phyloP scores from a whole-genome alignment of 2,888 invertebrate species.

The Caenorhabditis sulstoni region DNA sequence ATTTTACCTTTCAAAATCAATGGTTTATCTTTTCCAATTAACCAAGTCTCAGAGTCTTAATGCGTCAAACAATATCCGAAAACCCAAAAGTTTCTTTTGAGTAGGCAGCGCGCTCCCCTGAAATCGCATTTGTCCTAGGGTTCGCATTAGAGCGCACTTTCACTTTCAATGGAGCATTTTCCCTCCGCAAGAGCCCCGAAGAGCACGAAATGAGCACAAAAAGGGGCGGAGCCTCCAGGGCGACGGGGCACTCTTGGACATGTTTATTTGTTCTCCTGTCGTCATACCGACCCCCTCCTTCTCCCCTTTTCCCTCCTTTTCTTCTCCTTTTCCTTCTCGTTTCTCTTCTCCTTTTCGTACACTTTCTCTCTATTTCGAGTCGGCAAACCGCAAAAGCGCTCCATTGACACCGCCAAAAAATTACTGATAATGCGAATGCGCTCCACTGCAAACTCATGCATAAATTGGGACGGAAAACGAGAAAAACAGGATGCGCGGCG shows the following conservation, averaged over 20 bases:
- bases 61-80: no score
- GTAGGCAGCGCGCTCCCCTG: no score
- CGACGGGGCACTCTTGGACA: constrained; percentile 44
- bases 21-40: no score
- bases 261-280: constrained; percentile 56
- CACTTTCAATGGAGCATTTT: not conserved
- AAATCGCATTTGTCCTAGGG: not conserved
- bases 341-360: constrained; percentile 27
- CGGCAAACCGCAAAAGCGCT: no score
- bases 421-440: no score
- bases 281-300: constrained; percentile 50
- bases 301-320: constrained; percentile 12
- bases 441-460: no score
- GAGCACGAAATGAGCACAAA: constrained; percentile 37
- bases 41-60: no score
- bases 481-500: not conserved
- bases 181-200: no score
- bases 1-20: not conserved
- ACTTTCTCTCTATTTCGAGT: not conserved
- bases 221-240: constrained; percentile 15
- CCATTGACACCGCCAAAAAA: no score
- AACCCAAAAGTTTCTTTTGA: no score
- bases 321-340: constrained; percentile 22
- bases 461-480: no score
- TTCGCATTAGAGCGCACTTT: not conserved